Conservation (phyloP, 2,113 vertebrate species). For the Chaetodon auriga region DNA sequence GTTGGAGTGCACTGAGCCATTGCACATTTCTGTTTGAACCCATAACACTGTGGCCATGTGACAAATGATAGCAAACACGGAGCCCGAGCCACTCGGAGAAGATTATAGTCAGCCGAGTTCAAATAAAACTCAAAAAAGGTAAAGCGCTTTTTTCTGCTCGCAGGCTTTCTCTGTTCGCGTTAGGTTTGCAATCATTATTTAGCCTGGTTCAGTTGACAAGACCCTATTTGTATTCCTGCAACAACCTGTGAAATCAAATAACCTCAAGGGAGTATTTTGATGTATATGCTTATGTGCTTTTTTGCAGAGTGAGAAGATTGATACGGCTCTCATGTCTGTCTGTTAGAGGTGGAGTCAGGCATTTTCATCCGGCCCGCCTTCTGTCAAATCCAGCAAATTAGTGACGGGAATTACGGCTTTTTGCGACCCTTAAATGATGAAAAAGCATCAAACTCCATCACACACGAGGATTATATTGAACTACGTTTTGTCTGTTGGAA, state of each 20-base stretch:
- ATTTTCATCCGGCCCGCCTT: no score
- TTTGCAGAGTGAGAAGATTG: not conserved
- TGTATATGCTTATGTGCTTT: not conserved
- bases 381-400: no score
- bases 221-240: constrained; percentile 51
- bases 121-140: constrained; percentile 31
- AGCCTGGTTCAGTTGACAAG: constrained; percentile 15
- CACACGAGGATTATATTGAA: no score
- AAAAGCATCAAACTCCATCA: no score
- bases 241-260: constrained; percentile 43
- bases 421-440: no score
- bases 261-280: not conserved
- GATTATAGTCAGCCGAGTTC: constrained; percentile 63
- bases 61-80: constrained; percentile 80
- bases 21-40: constrained; percentile 80
- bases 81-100: constrained; percentile 56
- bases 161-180: constrained; percentile 34
- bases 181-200: constrained; percentile 39
- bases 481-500: not conserved
- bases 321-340: not conserved
- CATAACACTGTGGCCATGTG: constrained; percentile 80
- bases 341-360: no score
- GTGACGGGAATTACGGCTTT: no score
- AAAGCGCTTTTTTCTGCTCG: not conserved
- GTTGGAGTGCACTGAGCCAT: constrained; percentile 79